Evolutionary conservation across 1,140 invertebrate species (phyloP).

Genomic region (Asobara japonica): DNA sequence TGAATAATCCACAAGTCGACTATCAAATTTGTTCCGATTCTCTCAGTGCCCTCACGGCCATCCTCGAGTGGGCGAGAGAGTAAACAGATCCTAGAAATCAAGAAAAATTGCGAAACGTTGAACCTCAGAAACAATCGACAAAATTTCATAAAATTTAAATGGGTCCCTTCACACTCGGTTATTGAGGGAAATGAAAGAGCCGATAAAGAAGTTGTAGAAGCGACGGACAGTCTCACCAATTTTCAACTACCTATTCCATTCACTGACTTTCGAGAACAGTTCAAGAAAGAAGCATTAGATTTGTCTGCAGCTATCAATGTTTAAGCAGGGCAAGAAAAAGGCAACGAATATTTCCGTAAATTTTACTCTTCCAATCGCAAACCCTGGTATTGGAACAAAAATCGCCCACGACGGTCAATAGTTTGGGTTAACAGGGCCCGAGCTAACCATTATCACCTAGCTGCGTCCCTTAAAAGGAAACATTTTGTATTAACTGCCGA

Average conservation of each 20-base stretch:
- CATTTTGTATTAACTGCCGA: neutral
- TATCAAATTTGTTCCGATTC: neutral
- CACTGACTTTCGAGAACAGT: neutral
- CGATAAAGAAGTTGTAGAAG: too few species aligned
- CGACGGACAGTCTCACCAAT: too few species aligned
- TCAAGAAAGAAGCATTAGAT: neutral
- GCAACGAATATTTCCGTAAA: neutral
- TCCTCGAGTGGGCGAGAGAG: neutral
- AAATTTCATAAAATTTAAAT: neutral
- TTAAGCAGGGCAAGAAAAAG: too few species aligned
- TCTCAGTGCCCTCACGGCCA: neutral
- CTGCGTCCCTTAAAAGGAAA: neutral
- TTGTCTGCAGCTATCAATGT: neutral
- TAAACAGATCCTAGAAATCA: conserved; percentile 1
- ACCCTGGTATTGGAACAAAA: neutral
- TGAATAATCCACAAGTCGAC: neutral
- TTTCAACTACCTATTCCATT: too few species aligned
- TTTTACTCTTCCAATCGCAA: neutral
- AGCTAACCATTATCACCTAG: too few species aligned
- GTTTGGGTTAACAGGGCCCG: too few species aligned
- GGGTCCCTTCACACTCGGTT: conserved; percentile 17
- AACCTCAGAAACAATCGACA: neutral
- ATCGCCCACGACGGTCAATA: too few species aligned
- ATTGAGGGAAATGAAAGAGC: too few species aligned
- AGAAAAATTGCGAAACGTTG: neutral